Percentiles rank a stretch among this genome's conserved stretches.
These are phyloP conservation scores for Mya arenaria DNA, from an alignment of 1,140 invertebrate species.

Conservation along the genomic window DNA sequence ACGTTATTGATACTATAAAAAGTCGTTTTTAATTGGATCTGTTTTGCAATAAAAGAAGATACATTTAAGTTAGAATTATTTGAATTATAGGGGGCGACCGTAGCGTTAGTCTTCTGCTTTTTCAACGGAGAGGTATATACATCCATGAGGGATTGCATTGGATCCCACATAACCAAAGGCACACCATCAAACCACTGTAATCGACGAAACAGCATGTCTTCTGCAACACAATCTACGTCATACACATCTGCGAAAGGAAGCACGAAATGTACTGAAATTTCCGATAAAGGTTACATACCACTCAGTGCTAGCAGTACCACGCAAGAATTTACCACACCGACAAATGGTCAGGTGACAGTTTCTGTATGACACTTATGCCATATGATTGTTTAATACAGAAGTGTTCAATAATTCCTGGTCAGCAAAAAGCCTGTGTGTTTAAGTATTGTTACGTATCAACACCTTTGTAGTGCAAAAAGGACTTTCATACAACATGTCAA, in stretches of 20 bases:
- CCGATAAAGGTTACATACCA: constrained; percentile 26
- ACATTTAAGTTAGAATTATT: background rate
- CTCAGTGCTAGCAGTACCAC: constrained; percentile 31
- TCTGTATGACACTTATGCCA: too few species aligned
- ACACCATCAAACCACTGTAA: background rate
- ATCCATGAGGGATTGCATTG: constrained; percentile 9
- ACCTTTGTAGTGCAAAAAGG: too few species aligned
- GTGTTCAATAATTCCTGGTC: too few species aligned
- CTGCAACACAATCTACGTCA: constrained; percentile 35
- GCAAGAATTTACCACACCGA: background rate
- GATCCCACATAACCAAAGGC: constrained; percentile 1
- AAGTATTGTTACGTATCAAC: too few species aligned
- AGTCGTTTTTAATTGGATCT: too few species aligned
- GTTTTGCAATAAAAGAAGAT: too few species aligned
- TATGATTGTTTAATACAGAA: too few species aligned
- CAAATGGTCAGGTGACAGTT: constrained; percentile 41
- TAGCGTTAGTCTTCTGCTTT: constrained; percentile 61
- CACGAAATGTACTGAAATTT: constrained; percentile 12
- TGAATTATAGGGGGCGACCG: constrained; percentile 56
- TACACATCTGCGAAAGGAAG: background rate
- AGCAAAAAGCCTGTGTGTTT: too few species aligned
- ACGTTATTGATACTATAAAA: too few species aligned
- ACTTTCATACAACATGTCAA: too few species aligned
- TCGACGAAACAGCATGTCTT: constrained; percentile 34
- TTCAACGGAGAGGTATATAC: constrained; percentile 58